Percentiles rank a stretch among this genome's conserved stretches.
These are phyloP conservation scores for Zosterops hypoxanthus DNA, from an alignment of 2,113 vertebrate species.

Conservation along the genomic window DNA sequence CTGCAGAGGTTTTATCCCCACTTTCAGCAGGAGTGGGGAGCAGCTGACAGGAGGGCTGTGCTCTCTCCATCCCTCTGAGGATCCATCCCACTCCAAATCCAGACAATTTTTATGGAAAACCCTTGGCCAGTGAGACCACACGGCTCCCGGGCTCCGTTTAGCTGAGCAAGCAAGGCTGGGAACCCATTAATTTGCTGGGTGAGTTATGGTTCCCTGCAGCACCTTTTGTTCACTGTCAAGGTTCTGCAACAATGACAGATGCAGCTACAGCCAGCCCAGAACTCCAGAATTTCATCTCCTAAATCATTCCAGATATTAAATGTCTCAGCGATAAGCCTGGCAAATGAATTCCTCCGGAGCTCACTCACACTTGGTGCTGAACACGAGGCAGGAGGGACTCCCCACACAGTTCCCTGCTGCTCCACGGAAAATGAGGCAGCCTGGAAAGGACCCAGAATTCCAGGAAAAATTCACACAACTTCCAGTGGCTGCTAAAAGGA, in stretches of 20 bases:
- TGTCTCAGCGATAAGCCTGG: constrained; percentile 8
- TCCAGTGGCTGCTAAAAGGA: neutral
- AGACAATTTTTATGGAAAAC: neutral
- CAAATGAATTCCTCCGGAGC: constrained; percentile 14
- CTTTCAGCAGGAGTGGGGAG: neutral
- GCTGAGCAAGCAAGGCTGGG: constrained; percentile 29
- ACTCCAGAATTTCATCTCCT: constrained; percentile 11
- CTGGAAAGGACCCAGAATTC: neutral
- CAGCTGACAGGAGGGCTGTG: neutral
- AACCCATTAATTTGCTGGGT: constrained; percentile 53
- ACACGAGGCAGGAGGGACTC: neutral
- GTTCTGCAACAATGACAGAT: constrained; percentile 64
- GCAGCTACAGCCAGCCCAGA: constrained; percentile 36
- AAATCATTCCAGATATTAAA: constrained; percentile 45
- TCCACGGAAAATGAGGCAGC: neutral
- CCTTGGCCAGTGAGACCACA: neutral
- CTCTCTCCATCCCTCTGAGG: neutral
- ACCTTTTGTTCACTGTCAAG: constrained; percentile 62
- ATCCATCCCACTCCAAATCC: neutral
- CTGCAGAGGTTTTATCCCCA: rapidly evolving
- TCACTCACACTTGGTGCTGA: neutral
- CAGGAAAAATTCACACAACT: neutral
- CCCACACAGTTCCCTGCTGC: neutral
- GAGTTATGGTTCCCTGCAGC: constrained; percentile 63
- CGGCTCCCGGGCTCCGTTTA: neutral